Base-by-base conservation (phyloP, 2,113 vertebrate genomes). In the Tupaia chinensis region DNA sequence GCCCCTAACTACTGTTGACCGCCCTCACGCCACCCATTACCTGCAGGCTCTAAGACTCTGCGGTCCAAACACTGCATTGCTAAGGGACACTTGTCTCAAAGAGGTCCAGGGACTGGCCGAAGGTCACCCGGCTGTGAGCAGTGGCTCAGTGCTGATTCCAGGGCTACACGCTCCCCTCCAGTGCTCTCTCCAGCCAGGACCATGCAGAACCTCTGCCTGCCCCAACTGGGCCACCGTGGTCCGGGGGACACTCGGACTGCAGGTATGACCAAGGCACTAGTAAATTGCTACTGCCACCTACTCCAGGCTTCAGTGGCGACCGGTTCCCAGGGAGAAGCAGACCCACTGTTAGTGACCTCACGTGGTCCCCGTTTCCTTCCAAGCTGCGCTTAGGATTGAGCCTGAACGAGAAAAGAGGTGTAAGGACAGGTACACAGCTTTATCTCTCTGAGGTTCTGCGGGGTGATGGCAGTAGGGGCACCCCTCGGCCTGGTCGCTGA, bases 241-340 rank as follows among this genome's bases (percentile, higher is more conserved):
- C 25, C 19, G 14, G 53, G 63, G 65, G 58, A 56, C 84, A 70
- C 23, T 9, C 29, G 19, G 77, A 9, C 86, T 32, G 7, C 22
- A 34, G n/a, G 1, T 20, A 9, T 11, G 15, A 63, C 63, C 15
- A 1, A 19, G 60, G 5, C 14, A 5, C 44, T 44, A 60, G 54
- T 23, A 69, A 68, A 7, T 77, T 1, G 2, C 17, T 22, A 34
- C 56, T 12, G 32, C 23, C 23, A 29, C 44, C 73, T 78, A 70
- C 58, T 78, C 44, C 58, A 77, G 17, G 14, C 32, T 53, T 58
- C 29, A 63, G 79, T 61, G 65, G 61, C 23, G 58, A 16, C 73
- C 68, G 70, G 44, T 86, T 87, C 56, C 74, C 32, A 68, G 72
- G 87, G 54, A 68, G 85, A 53, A n/a, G 44, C 44, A 94, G 87